Base-by-base conservation (phyloP, 2,888 invertebrate species). In the Diarsia mendica region DNA sequence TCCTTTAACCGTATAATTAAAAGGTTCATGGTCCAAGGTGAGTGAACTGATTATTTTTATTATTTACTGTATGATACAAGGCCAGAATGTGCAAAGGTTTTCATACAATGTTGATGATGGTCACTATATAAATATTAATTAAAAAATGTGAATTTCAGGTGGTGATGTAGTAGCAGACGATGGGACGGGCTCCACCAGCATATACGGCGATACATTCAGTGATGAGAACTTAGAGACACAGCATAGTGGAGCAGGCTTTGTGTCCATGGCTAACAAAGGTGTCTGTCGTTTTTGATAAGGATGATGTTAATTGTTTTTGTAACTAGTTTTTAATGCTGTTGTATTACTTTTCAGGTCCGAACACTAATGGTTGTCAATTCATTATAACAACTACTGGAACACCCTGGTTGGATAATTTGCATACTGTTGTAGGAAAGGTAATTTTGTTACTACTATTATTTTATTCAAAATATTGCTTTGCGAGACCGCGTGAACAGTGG, bases 351-450 rank as follows among this genome's bases (percentile, higher is more conserved):
- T 49, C 89, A 98, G 98, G 98, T 39, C 97, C 97, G 74, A 97
- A 99, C 91, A 98, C 99, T n/a, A 99, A 99, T 94, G 99, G 99
- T 8, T 99, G 99, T 87, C 99, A 99, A 94, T 99, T 99, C 94
- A 98, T 99, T 93, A 98, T 99, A 88, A 99, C 99, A n/a, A 98
- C 98, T 1, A 97, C 98, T 81, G 97, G 98, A 23, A 98, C 99
- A 2, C 98, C 98, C 2, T 99, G 99, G 99, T 94, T 99, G 82
- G 98, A 99, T 94, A 98, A 98, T 63, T 97, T 98, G 80, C 99
- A 99, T 91, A 98, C 98, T 1, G 98, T 99, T 28, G 98, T 99
- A 93, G 99, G 99, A 89, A 99, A 98, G 97, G 98, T 98, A 91
- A 39, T 44, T 33, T 33, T 28, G 46, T 46, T 48, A n/a, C 1